Percentiles rank a stretch among this genome's conserved stretches.
Conservation (phyloP, 2,113 vertebrate species). For the Xyrauchen texanus region DNA sequence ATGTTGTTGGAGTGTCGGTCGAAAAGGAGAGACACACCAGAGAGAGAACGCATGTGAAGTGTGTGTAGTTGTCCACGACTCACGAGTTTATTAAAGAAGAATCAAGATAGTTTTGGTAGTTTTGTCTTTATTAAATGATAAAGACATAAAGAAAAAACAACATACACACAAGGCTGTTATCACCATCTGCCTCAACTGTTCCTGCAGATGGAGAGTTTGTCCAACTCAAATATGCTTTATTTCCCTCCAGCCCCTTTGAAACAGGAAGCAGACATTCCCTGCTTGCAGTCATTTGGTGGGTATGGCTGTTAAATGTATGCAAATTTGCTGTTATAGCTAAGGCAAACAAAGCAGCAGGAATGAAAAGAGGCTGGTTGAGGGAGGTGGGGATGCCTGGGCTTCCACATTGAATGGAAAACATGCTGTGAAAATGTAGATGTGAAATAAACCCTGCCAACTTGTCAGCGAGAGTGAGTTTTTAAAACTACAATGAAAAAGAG, state of each 20-base stretch:
- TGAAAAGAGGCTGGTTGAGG: not conserved
- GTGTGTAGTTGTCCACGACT: too few relatives aligned
- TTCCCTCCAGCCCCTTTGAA: constrained; percentile 31
- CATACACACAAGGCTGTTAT: constrained; percentile 1
- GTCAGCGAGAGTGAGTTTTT: not conserved
- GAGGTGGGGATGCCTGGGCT: not conserved
- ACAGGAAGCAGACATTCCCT: constrained; percentile 15
- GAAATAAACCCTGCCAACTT: constrained; percentile 12
- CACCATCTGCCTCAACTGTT: constrained; percentile 1
- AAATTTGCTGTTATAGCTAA: not conserved
- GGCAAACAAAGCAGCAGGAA: constrained; percentile 11
- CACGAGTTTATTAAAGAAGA: too few relatives aligned
- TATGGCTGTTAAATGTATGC: not conserved
- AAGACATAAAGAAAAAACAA: too few relatives aligned
- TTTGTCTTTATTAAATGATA: too few relatives aligned
- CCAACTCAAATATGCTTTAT: not conserved
- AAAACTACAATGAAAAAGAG: constrained; percentile 1
- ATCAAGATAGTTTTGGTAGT: too few relatives aligned
- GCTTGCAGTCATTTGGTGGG: not conserved
- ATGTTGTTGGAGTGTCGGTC: too few relatives aligned
- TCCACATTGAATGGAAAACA: not conserved
- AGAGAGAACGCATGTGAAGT: too few relatives aligned
- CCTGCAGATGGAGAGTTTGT: constrained; percentile 6
- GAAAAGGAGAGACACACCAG: too few relatives aligned
- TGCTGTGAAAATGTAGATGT: not conserved